Evolutionary conservation across 1,140 invertebrate species (phyloP).

Genomic region (Anoplophora glabripennis): DNA sequence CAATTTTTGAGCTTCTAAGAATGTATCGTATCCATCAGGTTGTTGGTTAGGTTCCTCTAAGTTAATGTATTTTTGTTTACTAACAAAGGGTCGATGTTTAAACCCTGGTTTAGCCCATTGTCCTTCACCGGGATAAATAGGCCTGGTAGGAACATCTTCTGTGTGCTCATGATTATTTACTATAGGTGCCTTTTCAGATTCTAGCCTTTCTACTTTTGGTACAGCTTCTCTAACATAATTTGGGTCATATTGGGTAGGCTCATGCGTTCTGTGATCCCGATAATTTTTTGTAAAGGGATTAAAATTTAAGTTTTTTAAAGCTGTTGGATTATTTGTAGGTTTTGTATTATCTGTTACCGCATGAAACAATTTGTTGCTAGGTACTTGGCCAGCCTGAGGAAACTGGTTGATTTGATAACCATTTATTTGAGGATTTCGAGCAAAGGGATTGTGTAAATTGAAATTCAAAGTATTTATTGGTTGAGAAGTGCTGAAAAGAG

Average conservation of each 20-base stretch:
- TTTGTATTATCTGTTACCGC: no score
- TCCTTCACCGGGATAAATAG: constrained; percentile 53
- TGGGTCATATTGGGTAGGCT: constrained; percentile 14
- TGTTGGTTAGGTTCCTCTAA: constrained; percentile 23
- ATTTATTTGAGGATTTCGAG: background rate
- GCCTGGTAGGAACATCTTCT: constrained; percentile 48
- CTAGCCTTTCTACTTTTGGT: constrained; percentile 12
- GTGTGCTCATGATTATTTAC: constrained; percentile 33
- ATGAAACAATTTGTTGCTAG: no score
- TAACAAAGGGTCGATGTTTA: constrained; percentile 43
- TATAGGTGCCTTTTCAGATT: constrained; percentile 17
- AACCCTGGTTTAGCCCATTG: constrained; percentile 51
- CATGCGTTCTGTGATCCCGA: constrained; percentile 34
- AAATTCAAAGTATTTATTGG: background rate
- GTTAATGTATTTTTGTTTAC: constrained; percentile 25
- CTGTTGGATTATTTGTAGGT: no score
- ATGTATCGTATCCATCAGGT: constrained; percentile 42
- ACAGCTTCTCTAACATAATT: background rate
- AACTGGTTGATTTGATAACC: no score
- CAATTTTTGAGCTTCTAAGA: constrained; percentile 29
- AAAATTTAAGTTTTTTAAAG: no score
- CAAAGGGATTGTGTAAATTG: background rate
- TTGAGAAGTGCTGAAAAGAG: background rate
- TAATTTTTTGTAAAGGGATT: constrained; percentile 24
- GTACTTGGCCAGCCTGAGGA: no score